A percentile compares a stretch with the other conserved stretches of the same genome.
Conservation (phyloP, 2,888 invertebrate species). For the Zygothrica quintamaculata region DNA sequence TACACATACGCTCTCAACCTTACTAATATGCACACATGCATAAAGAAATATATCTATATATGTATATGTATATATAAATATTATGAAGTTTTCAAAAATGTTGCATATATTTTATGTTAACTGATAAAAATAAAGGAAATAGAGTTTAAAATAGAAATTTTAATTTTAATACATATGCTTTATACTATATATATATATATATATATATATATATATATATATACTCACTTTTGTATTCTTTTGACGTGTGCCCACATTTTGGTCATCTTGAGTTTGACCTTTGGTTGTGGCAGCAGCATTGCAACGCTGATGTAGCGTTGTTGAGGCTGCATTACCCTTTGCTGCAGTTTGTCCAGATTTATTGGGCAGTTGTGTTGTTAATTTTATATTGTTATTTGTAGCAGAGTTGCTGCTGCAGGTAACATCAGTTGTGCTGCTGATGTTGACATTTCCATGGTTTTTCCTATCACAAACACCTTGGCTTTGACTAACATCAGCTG, state of each 20-base stretch:
- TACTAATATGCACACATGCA: too few species aligned
- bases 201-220: conserved; percentile 17
- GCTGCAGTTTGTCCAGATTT: conserved; percentile 35
- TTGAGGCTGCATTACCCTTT: conserved; percentile 38
- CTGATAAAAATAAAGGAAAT: background rate
- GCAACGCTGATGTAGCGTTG: conserved; percentile 35
- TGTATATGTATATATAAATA: background rate
- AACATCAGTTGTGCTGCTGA: background rate
- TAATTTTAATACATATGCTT: too few species aligned
- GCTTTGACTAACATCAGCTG: conserved; percentile 28
- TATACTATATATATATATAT: too few species aligned
- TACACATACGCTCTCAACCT: background rate
- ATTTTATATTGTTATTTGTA: conserved; percentile 31
- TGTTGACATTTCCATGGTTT: too few species aligned
- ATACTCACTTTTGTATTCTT: conserved; percentile 73
- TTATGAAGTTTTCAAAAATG: too few species aligned
- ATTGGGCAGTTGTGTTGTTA: conserved; percentile 32
- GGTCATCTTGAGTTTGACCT: conserved; percentile 73
- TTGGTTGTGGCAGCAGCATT: conserved; percentile 30
- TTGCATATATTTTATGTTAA: conserved; percentile 1
- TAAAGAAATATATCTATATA: background rate
- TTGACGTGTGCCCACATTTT: conserved; percentile 74
- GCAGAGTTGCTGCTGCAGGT: background rate
- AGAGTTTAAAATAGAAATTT: background rate
- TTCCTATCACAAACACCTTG: conserved; percentile 40